Evolutionary conservation across 1,140 invertebrate species (phyloP).

Genomic region (Dreissena rostriformis): DNA sequence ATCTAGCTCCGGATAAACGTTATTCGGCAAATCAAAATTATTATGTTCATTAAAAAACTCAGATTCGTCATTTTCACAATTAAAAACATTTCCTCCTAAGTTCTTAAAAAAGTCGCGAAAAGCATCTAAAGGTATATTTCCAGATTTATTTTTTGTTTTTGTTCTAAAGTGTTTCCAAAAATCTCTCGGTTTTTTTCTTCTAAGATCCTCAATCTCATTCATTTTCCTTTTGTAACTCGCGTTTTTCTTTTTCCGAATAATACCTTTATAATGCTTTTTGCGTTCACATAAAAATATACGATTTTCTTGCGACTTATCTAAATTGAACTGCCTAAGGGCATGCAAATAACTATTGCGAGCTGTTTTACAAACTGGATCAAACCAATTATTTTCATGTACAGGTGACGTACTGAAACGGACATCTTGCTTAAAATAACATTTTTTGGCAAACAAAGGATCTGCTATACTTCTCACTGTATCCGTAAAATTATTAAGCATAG

Average conservation of each 20-base stretch:
- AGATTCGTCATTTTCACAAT: slow-evolving; percentile 6
- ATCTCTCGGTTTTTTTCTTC: slow-evolving; percentile 24
- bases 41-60: slow-evolving; percentile 16
- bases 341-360: not conserved
- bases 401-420: not conserved
- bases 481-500: slow-evolving; percentile 2
- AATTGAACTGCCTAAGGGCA: not conserved
- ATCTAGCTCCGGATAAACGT: not conserved
- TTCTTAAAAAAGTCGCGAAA: slow-evolving; percentile 10
- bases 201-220: too few relatives aligned
- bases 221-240: too few relatives aligned
- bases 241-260: slow-evolving; percentile 10
- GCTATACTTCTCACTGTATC: not conserved
- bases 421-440: not conserved
- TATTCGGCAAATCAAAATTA: not conserved
- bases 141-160: not conserved
- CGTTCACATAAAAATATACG: not conserved
- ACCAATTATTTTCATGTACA: slow-evolving; percentile 4
- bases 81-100: not conserved
- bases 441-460: slow-evolving; percentile 16
- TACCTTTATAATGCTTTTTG: not conserved
- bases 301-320: not conserved
- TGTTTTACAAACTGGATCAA: not conserved
- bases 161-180: slow-evolving; percentile 23
- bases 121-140: not conserved